Evolutionary conservation across 2,113 vertebrate species (phyloP).

Genomic region (Mus pahari): DNA sequence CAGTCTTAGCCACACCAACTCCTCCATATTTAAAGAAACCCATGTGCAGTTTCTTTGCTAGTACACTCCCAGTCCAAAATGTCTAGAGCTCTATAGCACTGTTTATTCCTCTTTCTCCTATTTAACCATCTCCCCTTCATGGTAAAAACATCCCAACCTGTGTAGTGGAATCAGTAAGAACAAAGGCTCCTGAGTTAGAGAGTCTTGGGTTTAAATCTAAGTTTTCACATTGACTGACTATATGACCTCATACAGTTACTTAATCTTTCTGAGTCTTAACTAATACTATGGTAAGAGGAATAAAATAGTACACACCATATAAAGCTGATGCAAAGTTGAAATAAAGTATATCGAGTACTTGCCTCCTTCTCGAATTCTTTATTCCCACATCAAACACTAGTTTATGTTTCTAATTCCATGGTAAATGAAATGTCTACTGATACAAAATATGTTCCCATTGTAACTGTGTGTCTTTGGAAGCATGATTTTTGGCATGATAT

Average conservation of each 20-base stretch:
- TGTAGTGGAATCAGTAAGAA: not conserved
- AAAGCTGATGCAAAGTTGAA: not conserved
- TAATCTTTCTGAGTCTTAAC: slow-evolving; percentile 37
- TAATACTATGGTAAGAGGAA: not conserved
- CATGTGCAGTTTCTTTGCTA: not conserved
- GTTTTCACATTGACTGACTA: not conserved
- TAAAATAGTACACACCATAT: not conserved
- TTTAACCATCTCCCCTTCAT: not conserved
- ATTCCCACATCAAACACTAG: slow-evolving; percentile 32
- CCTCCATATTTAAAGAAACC: not conserved
- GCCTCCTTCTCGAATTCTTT: not conserved
- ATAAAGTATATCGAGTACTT: not conserved
- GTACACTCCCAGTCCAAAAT: not conserved
- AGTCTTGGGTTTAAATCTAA: too few species aligned
- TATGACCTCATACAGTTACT: not conserved
- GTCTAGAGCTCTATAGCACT: not conserved
- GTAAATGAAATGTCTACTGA: too few species aligned
- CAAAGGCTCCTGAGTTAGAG: too few species aligned
- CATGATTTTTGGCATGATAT: not conserved
- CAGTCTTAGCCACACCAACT: not conserved
- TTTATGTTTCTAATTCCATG: not conserved
- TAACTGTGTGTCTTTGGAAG: slow-evolving; percentile 16
- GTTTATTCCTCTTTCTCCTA: not conserved
- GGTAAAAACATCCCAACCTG: not conserved
- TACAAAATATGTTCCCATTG: not conserved